These are phyloP conservation scores for Novumbra hubbsi DNA, from an alignment of 2,797 vertebrate species.

Conservation along the genomic window DNA sequence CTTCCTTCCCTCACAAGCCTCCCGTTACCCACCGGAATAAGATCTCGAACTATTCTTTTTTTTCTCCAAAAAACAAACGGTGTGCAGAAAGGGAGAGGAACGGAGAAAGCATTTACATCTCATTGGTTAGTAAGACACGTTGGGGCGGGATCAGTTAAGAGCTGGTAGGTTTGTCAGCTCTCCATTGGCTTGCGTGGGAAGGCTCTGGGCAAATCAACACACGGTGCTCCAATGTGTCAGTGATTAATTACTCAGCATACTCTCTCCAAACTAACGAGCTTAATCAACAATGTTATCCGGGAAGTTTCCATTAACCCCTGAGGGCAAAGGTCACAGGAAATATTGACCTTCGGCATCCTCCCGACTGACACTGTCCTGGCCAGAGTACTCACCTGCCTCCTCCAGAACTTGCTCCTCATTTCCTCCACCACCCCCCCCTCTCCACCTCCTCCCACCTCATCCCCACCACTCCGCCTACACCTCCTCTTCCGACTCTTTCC, in stretches of 20 bases:
- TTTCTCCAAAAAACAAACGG: neutral
- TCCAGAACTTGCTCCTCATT: too few species aligned
- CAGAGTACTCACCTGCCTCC: too few species aligned
- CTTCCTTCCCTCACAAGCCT: too few species aligned
- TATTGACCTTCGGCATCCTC: conserved; percentile 37
- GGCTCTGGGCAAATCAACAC: conserved; percentile 47
- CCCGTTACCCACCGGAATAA: neutral
- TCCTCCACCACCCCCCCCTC: too few species aligned
- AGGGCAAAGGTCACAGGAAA: conserved; percentile 55
- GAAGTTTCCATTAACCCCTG: conserved; percentile 62
- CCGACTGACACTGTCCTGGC: too few species aligned
- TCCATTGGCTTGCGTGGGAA: conserved; percentile 46
- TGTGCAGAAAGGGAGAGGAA: neutral
- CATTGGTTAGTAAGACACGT: neutral
- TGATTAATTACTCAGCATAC: conserved; percentile 72
- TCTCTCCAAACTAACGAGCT: conserved; percentile 59
- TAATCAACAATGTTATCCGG: conserved; percentile 65
- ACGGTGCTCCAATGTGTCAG: conserved; percentile 49
- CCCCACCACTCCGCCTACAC: too few species aligned
- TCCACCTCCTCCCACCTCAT: too few species aligned
- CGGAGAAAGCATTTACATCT: neutral
- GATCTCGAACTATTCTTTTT: neutral
- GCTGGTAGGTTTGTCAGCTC: conserved; percentile 47
- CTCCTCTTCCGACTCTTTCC: too few species aligned
- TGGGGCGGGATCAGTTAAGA: conserved; percentile 13